phyloP scores from a whole-genome alignment of 2,113 vertebrate genomes.

The Canis aureus region DNA sequence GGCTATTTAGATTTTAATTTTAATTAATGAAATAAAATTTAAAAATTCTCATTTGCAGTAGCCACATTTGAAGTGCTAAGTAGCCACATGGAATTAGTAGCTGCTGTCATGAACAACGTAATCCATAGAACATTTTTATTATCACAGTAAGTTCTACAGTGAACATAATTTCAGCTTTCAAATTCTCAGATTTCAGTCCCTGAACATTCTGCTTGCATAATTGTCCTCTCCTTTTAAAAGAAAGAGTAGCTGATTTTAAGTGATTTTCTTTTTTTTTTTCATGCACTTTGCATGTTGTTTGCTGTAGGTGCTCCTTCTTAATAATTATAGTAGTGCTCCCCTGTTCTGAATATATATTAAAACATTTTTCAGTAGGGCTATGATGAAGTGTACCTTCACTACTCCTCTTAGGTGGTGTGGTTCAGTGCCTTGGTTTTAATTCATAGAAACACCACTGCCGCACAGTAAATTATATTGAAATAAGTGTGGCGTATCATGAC shows the following conservation, averaged over 20 bases:
- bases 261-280: background rate
- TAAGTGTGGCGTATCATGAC: constrained; percentile 76
- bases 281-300: background rate
- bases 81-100: background rate
- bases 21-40: background rate
- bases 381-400: constrained; percentile 66
- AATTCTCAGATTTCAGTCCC: background rate
- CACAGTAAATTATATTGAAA: constrained; percentile 83
- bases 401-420: constrained; percentile 52
- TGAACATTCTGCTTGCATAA: constrained; percentile 50
- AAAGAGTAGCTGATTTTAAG: background rate
- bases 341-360: constrained; percentile 67
- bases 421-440: constrained; percentile 75
- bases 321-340: constrained; percentile 14
- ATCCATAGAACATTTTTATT: background rate
- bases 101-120: background rate
- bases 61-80: background rate
- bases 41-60: background rate
- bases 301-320: constrained; percentile 19
- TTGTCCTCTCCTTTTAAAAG: constrained; percentile 34
- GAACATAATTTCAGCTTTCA: background rate
- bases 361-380: background rate
- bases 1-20: constrained; percentile 18
- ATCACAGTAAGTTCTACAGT: background rate
- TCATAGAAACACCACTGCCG: constrained; percentile 65